Evolutionary conservation across 2,797 vertebrate species (phyloP).

Genomic region (Scolopax rusticola): DNA sequence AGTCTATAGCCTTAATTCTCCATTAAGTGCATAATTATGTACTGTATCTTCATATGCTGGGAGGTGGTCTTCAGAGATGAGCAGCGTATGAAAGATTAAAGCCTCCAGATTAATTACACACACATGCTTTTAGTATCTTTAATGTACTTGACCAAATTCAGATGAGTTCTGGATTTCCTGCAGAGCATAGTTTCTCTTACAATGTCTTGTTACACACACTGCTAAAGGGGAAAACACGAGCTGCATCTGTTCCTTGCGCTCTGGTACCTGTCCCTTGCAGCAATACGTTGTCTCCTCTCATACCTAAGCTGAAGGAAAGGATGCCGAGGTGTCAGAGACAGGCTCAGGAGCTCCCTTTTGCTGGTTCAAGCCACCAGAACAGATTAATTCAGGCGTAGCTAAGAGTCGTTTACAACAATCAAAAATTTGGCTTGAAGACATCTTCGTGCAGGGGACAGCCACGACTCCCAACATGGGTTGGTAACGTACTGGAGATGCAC

Average conservation of each 20-base stretch:
- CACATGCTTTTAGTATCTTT: not conserved
- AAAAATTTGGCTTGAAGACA: not conserved
- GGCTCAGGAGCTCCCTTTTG: not conserved
- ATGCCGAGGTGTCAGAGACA: not conserved
- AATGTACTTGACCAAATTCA: not conserved
- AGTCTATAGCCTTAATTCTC: not conserved
- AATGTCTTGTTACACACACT: not conserved
- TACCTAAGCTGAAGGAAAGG: not conserved
- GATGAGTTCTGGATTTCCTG: not conserved
- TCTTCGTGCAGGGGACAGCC: rapidly evolving
- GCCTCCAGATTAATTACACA: not conserved
- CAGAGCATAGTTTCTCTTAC: not conserved
- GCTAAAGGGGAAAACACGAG: not conserved
- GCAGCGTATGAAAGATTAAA: not conserved
- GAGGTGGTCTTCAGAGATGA: not conserved
- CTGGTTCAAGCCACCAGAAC: not conserved
- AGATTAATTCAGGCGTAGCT: rapidly evolving
- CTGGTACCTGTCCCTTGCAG: not conserved
- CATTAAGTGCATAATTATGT: not conserved
- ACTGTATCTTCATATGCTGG: not conserved
- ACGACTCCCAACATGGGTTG: rapidly evolving
- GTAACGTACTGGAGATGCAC: rapidly evolving
- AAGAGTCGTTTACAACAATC: not conserved
- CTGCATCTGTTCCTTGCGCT: not conserved
- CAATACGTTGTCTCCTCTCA: not conserved